Evolutionary conservation across 1,140 invertebrate species (phyloP).

Genomic region (Drosophila nannoptera): DNA sequence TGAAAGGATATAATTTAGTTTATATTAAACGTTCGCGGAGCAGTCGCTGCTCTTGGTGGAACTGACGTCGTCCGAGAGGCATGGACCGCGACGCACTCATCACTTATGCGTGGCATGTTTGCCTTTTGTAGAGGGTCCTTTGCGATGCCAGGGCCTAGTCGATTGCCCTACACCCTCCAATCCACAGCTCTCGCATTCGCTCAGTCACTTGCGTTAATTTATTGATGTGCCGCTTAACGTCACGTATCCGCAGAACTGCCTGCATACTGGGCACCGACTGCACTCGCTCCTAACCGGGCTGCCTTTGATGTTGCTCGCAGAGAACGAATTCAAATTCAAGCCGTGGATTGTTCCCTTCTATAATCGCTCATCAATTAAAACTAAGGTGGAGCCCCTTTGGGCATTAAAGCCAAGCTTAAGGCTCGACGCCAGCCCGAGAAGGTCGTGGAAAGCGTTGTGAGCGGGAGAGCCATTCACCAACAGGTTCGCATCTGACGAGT

Average conservation of each 20-base stretch:
- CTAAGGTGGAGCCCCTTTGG: too few relatives aligned
- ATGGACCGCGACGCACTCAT: conserved; percentile 43
- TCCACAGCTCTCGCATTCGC: conserved; percentile 27
- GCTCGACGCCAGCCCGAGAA: too few relatives aligned
- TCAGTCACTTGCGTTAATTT: conserved; percentile 46
- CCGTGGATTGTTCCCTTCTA: too few relatives aligned
- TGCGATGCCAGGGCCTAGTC: conserved; percentile 28
- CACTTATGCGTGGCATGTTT: conserved; percentile 70
- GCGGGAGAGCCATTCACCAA: conserved; percentile 26
- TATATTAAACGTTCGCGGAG: conserved; percentile 65
- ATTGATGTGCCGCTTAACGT: conserved; percentile 59
- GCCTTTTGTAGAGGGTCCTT: conserved; percentile 54
- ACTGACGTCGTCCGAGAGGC: background rate
- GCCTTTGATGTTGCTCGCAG: conserved; percentile 33
- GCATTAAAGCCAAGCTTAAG: too few relatives aligned
- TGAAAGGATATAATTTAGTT: conserved; percentile 77
- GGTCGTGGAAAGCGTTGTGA: conserved; percentile 48
- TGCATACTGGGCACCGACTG: background rate
- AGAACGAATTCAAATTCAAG: too few relatives aligned
- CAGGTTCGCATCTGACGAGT: conserved; percentile 25
- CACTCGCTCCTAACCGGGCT: conserved; percentile 7
- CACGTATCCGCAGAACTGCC: conserved; percentile 34
- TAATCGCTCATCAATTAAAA: too few relatives aligned
- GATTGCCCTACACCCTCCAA: background rate
- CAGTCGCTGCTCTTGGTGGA: background rate